Percentiles rank a stretch among this genome's conserved stretches.
Evolutionary conservation across 2,888 invertebrate species (phyloP).

Genomic region (Caenorhabditis sp.): DNA sequence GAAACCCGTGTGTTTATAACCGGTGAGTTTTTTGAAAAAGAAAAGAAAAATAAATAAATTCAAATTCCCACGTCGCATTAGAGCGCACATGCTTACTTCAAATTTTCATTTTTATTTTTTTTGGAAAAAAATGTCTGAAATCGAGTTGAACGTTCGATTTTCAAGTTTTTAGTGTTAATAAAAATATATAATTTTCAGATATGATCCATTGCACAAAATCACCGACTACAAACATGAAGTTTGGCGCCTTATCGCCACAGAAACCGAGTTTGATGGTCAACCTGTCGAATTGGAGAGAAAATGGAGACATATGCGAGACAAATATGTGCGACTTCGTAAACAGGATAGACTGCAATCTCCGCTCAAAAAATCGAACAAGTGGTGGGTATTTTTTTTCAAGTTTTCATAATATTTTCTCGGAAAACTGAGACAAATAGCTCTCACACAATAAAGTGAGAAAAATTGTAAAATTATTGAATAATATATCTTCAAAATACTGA

Average conservation of each 20-base stretch:
- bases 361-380: constrained; percentile 41
- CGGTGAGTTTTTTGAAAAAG: constrained; percentile 16
- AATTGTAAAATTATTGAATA: too few species aligned
- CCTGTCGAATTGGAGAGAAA: constrained; percentile 51
- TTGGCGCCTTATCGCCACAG: constrained; percentile 39
- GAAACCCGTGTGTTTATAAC: constrained; percentile 49
- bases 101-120: constrained; percentile 2
- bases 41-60: neutral
- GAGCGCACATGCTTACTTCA: neutral
- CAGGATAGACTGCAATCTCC: constrained; percentile 41
- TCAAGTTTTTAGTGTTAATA: too few species aligned
- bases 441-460: too few species aligned
- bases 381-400: too few species aligned
- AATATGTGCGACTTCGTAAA: constrained; percentile 51
- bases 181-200: constrained; percentile 20
- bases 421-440: too few species aligned
- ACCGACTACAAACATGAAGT: constrained; percentile 41
- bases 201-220: constrained; percentile 49
- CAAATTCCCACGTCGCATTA: neutral
- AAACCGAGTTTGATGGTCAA: constrained; percentile 35
- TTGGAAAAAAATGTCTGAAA: too few species aligned
- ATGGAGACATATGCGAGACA: constrained; percentile 54
- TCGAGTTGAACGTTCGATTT: too few species aligned
- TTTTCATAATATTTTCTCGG: too few species aligned
- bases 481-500: too few species aligned